Conservation (phyloP, 2,113 vertebrate genomes). For the Silurus asotus region DNA sequence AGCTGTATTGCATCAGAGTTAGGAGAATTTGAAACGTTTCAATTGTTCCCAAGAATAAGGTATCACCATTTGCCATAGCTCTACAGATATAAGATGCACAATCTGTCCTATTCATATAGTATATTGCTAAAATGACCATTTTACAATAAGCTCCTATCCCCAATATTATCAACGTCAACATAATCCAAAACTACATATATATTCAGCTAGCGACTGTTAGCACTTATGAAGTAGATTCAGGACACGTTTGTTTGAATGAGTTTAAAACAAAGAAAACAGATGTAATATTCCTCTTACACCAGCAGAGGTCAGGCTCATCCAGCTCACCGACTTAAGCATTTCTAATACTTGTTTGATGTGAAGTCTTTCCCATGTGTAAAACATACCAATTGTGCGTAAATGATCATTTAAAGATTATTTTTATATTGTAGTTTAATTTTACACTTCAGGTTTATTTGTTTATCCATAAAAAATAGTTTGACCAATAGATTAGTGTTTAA, state of each 20-base stretch:
- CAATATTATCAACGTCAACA: background rate
- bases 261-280: background rate
- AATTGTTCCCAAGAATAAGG: background rate
- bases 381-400: background rate
- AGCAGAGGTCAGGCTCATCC: conserved; percentile 41
- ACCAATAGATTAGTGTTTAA: background rate
- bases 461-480: background rate
- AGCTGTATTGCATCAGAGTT: background rate
- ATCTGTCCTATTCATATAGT: background rate
- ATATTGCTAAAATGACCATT: background rate
- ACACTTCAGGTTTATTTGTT: background rate
- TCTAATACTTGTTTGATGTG: background rate
- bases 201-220: background rate
- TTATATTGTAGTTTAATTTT: background rate
- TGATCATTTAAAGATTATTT: background rate
- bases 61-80: background rate
- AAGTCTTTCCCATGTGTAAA: conserved; percentile 8
- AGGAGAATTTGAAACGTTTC: background rate
- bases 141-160: background rate
- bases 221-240: background rate
- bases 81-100: background rate
- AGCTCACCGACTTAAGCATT: background rate
- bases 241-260: background rate
- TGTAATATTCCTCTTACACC: conserved; percentile 11
- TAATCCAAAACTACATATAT: background rate